phyloP scores from a whole-genome alignment of 2,113 vertebrate genomes.

The Tor tambroides region DNA sequence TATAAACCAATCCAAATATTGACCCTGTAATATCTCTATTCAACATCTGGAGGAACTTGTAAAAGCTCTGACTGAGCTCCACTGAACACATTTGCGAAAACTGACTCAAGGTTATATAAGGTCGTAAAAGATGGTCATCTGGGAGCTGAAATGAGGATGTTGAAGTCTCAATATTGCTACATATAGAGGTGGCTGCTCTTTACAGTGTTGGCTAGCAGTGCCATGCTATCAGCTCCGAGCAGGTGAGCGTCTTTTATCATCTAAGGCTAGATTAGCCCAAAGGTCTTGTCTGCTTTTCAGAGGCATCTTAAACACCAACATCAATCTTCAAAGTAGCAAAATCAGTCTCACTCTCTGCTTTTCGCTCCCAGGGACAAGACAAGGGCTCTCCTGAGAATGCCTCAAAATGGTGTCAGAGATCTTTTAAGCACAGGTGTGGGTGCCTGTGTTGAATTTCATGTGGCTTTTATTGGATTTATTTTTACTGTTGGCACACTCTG shows the following conservation, averaged over 20 bases:
- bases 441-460: conserved; percentile 49
- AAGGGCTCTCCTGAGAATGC: conserved; percentile 69
- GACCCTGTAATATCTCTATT: not conserved
- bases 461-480: conserved; percentile 30
- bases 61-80: not conserved
- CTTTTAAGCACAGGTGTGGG: conserved; percentile 46
- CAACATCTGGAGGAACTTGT: not conserved
- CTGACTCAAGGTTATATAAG: conserved; percentile 18
- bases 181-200: not conserved
- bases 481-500: conserved; percentile 18
- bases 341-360: conserved; percentile 9
- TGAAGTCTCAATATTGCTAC: conserved; percentile 11
- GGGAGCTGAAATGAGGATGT: conserved; percentile 1
- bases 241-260: conserved; percentile 63
- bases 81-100: not conserved
- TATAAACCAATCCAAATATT: not conserved
- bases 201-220: conserved; percentile 49
- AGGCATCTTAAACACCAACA: conserved; percentile 42
- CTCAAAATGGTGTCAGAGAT: conserved; percentile 63
- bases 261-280: conserved; percentile 58
- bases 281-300: conserved; percentile 55
- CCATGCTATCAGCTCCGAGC: conserved; percentile 63
- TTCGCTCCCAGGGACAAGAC: conserved; percentile 61
- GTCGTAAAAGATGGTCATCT: conserved; percentile 34
- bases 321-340: conserved; percentile 48